Conservation (phyloP, 2,113 vertebrate genomes). For the Tragelaphus imberbis region DNA sequence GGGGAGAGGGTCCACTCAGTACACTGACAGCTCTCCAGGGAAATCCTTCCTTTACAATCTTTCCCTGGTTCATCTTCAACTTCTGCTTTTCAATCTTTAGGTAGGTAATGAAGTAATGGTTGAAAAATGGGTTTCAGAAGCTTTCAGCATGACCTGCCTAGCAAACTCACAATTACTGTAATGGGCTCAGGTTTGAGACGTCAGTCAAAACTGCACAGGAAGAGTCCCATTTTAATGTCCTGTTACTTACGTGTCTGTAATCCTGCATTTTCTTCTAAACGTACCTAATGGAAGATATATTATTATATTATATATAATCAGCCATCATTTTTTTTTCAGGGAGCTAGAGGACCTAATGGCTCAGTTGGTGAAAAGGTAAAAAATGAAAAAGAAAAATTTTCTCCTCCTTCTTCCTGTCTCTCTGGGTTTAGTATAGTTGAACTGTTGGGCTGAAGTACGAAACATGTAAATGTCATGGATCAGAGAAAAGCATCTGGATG, state of each 20-base stretch:
- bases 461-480: neutral
- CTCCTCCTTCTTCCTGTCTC: neutral
- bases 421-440: neutral
- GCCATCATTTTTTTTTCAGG: conserved; percentile 77
- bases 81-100: neutral
- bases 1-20: neutral
- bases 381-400: neutral
- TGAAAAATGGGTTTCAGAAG: neutral
- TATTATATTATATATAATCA: neutral
- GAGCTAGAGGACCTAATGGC: conserved; percentile 85
- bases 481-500: neutral
- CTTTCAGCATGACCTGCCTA: neutral
- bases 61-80: neutral
- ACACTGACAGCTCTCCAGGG: neutral
- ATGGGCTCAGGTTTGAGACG: neutral
- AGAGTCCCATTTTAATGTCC: neutral
- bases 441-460: neutral
- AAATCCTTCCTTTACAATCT: neutral
- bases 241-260: neutral
- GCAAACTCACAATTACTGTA: neutral
- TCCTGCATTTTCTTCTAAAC: neutral
- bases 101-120: neutral
- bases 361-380: conserved; percentile 88
- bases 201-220: neutral
- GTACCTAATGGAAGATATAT: neutral